A percentile compares a stretch with the other conserved stretches of the same genome.
phyloP scores from a whole-genome alignment of 2,797 vertebrate genomes.

The Buceros bicornis region DNA sequence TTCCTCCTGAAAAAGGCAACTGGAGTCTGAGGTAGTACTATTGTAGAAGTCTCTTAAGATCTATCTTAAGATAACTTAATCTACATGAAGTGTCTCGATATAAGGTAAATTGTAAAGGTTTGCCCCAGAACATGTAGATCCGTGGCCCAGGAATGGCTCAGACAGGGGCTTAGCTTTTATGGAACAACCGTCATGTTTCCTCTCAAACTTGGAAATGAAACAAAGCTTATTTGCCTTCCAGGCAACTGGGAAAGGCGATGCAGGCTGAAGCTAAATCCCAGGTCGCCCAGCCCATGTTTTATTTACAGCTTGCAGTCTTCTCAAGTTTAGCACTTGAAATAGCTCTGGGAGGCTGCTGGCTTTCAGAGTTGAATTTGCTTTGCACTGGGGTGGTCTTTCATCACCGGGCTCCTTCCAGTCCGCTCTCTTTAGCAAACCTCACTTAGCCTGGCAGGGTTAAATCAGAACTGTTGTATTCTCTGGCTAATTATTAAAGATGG shows the following conservation, averaged over 20 bases:
- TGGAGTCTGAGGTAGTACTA: neutral
- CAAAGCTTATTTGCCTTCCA: neutral
- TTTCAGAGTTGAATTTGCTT: neutral
- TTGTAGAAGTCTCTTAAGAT: neutral
- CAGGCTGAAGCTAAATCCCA: neutral
- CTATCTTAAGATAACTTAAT: neutral
- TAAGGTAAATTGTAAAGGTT: neutral
- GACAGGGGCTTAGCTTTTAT: neutral
- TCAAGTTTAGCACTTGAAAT: neutral
- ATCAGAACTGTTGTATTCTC: neutral
- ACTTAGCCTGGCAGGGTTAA: neutral
- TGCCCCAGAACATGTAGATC: neutral
- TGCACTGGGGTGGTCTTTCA: neutral
- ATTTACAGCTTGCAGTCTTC: neutral
- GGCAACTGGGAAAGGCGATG: rapidly evolving
- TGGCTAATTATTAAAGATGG: neutral
- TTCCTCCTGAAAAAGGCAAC: neutral
- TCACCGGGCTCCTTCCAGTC: neutral
- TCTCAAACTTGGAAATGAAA: neutral
- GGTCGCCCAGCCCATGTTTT: neutral
- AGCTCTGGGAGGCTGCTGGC: neutral
- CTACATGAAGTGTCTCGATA: neutral
- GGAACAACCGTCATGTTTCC: neutral
- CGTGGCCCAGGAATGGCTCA: neutral
- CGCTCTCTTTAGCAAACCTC: neutral